Evolutionary conservation across 2,888 invertebrate genomes (phyloP), one percentile per base, ranked within the genome.

Genomic region (Ophion ellenae): DNA sequence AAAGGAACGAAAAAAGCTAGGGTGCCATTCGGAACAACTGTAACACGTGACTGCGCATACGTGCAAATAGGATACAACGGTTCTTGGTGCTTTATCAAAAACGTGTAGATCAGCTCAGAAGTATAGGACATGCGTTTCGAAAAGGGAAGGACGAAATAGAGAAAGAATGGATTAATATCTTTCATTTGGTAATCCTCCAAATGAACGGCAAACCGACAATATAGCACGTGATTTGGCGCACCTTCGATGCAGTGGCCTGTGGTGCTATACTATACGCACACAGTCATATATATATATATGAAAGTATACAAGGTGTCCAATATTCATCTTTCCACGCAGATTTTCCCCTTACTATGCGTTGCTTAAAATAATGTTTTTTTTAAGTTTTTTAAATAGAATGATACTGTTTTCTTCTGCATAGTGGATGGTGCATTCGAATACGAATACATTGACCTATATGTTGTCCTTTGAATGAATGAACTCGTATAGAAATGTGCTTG

Each of bases 111-210:
- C 85, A 83, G 77, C 76, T 80, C 17, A n/a, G 70, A 47, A 66
- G 32, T 47, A 11, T 63, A 24, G 61, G 76, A 63, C 70, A 59
- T 63, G 63, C 70, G 74, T 57, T 32, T 53, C 57, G 32, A 36
- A 20, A 59, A 69, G n/a, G 53, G 24, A 45, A 32, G 71, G 63
- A 47, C 14, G 63, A 36, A 71, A 36, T 47, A 20, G 71, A 74
- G 64, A 76, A 64, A 76, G 57, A 64, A 76, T 70, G 73, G 73
- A 87, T 85, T 84, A 86, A 86, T 87, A 86, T 82, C 84, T 86
- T 86, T 86, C 86, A 87, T 87, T 87, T 81, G 86, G 85, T 85
- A 87, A 78, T 83, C 84, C 81, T 76, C 82, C 84, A 83, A 87
- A 86, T 81, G 85, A 53, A 53, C 53, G 53, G 17, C 53, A 53